Conservation (phyloP, 2,113 vertebrate species). For the Trachemys scripta region DNA sequence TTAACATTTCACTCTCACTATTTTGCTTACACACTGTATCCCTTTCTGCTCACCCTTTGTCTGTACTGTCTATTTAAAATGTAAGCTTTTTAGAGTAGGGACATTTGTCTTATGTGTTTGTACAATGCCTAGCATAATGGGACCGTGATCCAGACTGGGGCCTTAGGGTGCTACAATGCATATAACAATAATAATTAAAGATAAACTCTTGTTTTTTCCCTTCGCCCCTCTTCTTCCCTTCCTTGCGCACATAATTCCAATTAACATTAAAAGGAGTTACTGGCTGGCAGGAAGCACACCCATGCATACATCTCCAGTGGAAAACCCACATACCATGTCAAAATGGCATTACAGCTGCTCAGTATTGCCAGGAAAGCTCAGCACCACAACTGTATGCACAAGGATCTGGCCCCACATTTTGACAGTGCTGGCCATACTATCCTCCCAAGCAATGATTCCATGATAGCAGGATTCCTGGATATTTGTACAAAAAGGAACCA, state of each 20-base stretch:
- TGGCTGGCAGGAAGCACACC: fast-evolving
- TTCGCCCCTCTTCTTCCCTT: fast-evolving
- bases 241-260: background rate
- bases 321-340: background rate
- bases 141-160: background rate
- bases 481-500: background rate
- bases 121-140: background rate
- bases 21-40: background rate
- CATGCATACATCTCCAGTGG: background rate
- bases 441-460: background rate
- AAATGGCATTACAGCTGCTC: background rate
- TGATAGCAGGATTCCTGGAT: background rate
- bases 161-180: background rate
- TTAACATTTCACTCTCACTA: background rate
- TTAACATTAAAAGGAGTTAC: background rate
- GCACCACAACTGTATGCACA: background rate
- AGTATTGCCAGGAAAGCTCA: background rate
- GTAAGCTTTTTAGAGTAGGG: background rate
- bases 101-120: background rate
- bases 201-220: background rate
- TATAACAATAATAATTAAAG: background rate
- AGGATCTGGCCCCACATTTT: background rate
- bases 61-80: background rate
- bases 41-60: background rate
- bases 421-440: background rate